A percentile compares a stretch with the other conserved stretches of the same genome.
Conservation (phyloP, 2,797 vertebrate species). For the Delichon dasypus region DNA sequence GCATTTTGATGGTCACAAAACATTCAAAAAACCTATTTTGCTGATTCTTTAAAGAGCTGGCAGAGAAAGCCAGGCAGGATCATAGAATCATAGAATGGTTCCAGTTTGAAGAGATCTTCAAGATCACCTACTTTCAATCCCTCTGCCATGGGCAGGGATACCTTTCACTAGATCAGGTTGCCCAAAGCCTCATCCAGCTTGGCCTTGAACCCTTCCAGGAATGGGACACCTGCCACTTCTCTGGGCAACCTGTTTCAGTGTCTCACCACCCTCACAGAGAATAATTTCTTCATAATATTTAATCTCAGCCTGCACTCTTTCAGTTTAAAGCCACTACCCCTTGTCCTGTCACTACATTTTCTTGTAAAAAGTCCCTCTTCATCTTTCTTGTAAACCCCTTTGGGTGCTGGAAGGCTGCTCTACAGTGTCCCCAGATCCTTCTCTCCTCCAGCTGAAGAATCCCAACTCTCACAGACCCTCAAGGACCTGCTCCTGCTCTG, state of each 20-base stretch:
- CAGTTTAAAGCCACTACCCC: background rate
- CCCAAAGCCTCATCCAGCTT: background rate
- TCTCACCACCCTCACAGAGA: background rate
- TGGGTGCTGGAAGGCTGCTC: background rate
- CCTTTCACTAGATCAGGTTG: background rate
- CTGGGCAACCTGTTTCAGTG: background rate
- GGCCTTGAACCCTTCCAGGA: background rate
- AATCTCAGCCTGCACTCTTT: background rate
- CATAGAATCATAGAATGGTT: background rate
- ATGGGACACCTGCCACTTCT: background rate
- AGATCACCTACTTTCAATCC: background rate
- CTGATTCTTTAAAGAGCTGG: background rate
- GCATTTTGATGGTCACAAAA: background rate
- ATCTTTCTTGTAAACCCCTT: background rate
- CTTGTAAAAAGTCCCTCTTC: background rate
- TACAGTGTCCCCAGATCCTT: background rate
- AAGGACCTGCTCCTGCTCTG: fast-evolving
- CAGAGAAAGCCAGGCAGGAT: fast-evolving
- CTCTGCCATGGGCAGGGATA: background rate
- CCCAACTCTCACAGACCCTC: background rate
- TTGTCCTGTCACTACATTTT: background rate
- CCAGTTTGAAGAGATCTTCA: background rate
- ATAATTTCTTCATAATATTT: background rate
- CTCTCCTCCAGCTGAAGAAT: background rate
- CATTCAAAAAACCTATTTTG: background rate